Evolutionary conservation across 1,140 invertebrate species (phyloP).

Genomic region (Drosophila parvula): DNA sequence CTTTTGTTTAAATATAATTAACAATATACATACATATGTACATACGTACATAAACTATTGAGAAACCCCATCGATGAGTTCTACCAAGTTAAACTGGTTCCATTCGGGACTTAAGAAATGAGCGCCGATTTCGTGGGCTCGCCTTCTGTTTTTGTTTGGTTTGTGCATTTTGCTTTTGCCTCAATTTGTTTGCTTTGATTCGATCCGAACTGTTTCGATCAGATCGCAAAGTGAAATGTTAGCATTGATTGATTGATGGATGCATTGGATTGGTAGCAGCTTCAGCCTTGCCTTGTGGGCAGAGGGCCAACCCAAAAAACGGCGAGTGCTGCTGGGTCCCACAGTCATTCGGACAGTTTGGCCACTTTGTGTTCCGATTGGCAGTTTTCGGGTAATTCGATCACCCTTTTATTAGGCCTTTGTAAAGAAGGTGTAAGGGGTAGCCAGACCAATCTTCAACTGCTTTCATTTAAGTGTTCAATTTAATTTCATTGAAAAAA

Average conservation of each 20-base stretch:
- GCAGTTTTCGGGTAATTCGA: conserved; percentile 1
- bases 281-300: conserved; percentile 25
- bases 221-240: conserved; percentile 66
- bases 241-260: conserved; percentile 64
- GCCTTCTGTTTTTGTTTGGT: background rate
- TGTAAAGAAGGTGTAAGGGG: background rate
- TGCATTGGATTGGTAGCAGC: conserved; percentile 20
- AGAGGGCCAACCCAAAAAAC: conserved; percentile 14
- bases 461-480: background rate
- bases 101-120: conserved; percentile 15
- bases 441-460: background rate
- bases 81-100: conserved; percentile 1
- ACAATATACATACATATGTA: too few relatives aligned
- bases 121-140: conserved; percentile 8
- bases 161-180: background rate
- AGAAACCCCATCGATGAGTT: background rate
- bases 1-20: background rate
- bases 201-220: conserved; percentile 1
- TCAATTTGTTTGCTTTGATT: conserved; percentile 52
- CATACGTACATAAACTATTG: background rate
- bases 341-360: conserved; percentile 29
- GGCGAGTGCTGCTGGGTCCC: conserved; percentile 38
- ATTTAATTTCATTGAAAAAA: background rate
- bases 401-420: background rate
- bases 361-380: conserved; percentile 41